Percentiles rank a stretch among this genome's conserved stretches.
Conservation (phyloP, 2,888 invertebrate genomes). For the Podotricha telesiphe region DNA sequence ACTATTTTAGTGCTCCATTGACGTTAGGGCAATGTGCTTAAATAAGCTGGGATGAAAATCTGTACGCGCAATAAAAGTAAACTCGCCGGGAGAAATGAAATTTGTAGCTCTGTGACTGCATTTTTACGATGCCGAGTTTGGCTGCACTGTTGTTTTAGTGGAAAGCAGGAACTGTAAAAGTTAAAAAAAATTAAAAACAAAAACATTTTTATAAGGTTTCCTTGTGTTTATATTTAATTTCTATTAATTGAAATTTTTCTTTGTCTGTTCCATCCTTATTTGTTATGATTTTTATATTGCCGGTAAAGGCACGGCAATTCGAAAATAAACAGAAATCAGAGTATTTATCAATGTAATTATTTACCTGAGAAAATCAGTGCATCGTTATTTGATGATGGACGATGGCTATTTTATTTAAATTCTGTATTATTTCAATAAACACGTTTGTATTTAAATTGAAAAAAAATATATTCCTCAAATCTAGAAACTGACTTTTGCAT, state of each 20-base stretch:
- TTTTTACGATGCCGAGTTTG: constrained; percentile 7
- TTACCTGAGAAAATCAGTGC: too few relatives aligned
- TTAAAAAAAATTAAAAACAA: background rate
- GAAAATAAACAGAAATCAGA: too few relatives aligned
- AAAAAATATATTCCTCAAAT: background rate
- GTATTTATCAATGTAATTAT: too few relatives aligned
- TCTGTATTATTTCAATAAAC: background rate
- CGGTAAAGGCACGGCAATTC: too few relatives aligned
- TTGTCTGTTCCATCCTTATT: too few relatives aligned
- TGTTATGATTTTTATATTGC: too few relatives aligned
- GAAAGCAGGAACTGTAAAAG: background rate
- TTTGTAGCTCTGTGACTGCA: constrained; percentile 5
- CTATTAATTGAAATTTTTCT: too few relatives aligned
- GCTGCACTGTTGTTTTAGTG: background rate
- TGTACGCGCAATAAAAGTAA: constrained; percentile 4
- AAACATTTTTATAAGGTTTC: background rate
- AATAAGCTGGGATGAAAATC: constrained; percentile 4
- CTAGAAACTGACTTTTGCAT: constrained; percentile 40
- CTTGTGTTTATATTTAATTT: background rate
- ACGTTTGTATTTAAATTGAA: background rate
- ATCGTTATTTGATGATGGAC: too few relatives aligned
- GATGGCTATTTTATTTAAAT: background rate
- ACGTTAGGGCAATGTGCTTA: background rate
- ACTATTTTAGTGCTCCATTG: background rate
- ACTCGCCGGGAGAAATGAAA: background rate